Evolutionary conservation across 2,888 invertebrate genomes (phyloP).

Genomic region (Leptopilina drosophilae): DNA sequence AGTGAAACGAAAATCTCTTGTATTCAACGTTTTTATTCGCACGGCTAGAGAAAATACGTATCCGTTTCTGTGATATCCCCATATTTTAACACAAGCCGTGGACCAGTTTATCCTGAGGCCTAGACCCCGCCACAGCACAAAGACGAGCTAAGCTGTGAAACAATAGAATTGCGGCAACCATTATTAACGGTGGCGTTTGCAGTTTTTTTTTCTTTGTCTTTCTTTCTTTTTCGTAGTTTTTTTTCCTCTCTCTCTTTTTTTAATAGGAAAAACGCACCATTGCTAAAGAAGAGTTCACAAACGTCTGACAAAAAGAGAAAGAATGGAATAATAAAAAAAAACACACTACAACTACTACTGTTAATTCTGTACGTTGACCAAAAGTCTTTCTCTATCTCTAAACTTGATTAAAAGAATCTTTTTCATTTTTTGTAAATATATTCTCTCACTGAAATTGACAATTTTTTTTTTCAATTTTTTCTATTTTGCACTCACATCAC

Average conservation of each 20-base stretch:
- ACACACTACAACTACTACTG: background rate
- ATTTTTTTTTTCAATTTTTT: too few species aligned
- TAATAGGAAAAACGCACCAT: conserved; percentile 46
- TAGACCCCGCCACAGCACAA: conserved; percentile 40
- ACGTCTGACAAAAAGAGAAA: conserved; percentile 8
- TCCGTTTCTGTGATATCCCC: conserved; percentile 54
- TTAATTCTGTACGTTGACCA: conserved; percentile 26
- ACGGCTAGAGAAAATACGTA: conserved; percentile 53
- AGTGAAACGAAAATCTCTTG: conserved; percentile 50
- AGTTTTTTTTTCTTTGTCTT: conserved; percentile 43
- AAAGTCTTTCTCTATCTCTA: background rate
- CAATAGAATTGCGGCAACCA: conserved; percentile 49
- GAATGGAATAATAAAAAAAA: too few species aligned
- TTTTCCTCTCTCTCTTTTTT: background rate
- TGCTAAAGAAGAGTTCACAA: conserved; percentile 36
- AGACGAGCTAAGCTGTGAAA: conserved; percentile 54
- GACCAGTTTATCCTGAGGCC: conserved; percentile 41
- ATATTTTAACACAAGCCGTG: conserved; percentile 51
- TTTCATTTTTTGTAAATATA: background rate
- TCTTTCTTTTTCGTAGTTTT: background rate
- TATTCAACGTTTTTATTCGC: conserved; percentile 47
- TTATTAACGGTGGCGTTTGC: conserved; percentile 53
- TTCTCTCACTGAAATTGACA: too few species aligned
- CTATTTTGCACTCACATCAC: too few species aligned
- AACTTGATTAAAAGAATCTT: background rate